A percentile compares a stretch with the other conserved stretches of the same genome.
Conservation (phyloP, 2,888 invertebrate genomes). For the Morpho helenor region DNA sequence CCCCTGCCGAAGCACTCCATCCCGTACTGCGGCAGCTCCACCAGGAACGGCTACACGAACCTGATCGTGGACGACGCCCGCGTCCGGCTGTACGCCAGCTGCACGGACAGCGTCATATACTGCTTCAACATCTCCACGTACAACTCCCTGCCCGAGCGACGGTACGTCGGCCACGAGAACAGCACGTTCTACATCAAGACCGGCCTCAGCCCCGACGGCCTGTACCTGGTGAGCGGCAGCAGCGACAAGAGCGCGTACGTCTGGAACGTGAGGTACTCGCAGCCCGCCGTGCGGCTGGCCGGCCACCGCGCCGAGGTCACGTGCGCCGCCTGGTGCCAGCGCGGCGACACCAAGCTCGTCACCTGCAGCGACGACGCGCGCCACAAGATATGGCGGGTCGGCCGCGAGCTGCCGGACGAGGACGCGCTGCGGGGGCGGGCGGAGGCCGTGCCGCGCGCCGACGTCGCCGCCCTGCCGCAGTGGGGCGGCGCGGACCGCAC, state of each 20-base stretch:
- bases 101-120: conserved; percentile 92
- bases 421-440: conserved; percentile 31
- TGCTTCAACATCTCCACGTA: conserved; percentile 89
- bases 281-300: conserved; percentile 83
- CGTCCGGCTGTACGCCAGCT: conserved; percentile 88
- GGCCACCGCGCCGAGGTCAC: conserved; percentile 94
- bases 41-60: conserved; percentile 86
- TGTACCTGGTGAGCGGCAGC: conserved; percentile 92
- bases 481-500: conserved; percentile 64
- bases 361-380: conserved; percentile 92
- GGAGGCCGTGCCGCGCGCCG: conserved; percentile 37
- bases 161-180: conserved; percentile 87
- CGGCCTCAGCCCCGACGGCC: conserved; percentile 88
- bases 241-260: conserved; percentile 92
- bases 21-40: conserved; percentile 85
- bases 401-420: conserved; percentile 62
- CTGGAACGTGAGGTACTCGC: conserved; percentile 84
- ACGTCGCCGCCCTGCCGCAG: conserved; percentile 39
- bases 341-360: conserved; percentile 81
- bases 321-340: conserved; percentile 88
- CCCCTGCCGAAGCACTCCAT: conserved; percentile 86
- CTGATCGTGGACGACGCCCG: conserved; percentile 85
- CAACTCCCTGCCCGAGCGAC: conserved; percentile 81
- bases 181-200: conserved; percentile 92
- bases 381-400: conserved; percentile 87